A percentile compares a stretch with the other conserved stretches of the same genome.
Conservation (phyloP, 2,888 invertebrate genomes). For the Rhodophaea formosa region DNA sequence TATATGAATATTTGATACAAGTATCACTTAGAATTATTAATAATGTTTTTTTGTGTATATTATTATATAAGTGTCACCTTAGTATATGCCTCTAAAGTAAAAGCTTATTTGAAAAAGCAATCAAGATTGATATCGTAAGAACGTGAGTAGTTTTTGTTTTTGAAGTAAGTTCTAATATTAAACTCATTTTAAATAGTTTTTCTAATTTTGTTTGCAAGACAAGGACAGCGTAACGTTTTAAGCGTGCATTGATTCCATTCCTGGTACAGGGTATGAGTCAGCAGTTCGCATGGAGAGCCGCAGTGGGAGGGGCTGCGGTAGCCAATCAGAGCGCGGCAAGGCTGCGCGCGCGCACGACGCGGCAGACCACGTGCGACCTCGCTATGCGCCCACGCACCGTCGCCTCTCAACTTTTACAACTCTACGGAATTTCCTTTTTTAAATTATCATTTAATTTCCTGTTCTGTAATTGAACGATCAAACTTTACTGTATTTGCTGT, state of each 20-base stretch:
- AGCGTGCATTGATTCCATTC: constrained; percentile 23
- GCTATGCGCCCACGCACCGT: constrained; percentile 35
- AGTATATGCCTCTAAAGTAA: too few relatives aligned
- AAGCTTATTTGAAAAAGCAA: too few relatives aligned
- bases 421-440: constrained; percentile 17
- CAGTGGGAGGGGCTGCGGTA: constrained; percentile 66
- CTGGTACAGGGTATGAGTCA: constrained; percentile 45
- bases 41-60: too few relatives aligned
- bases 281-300: constrained; percentile 38
- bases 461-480: neutral
- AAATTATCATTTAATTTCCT: constrained; percentile 1
- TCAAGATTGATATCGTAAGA: too few relatives aligned
- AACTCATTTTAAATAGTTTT: neutral
- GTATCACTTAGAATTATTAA: too few relatives aligned
- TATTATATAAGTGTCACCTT: too few relatives aligned
- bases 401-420: constrained; percentile 4
- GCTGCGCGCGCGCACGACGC: constrained; percentile 47
- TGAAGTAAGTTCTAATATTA: too few relatives aligned
- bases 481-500: constrained; percentile 1
- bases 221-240: constrained; percentile 20
- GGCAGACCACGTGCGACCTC: constrained; percentile 55
- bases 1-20: too few relatives aligned
- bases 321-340: constrained; percentile 59
- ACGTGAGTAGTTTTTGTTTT: too few relatives aligned
- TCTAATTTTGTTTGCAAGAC: constrained; percentile 6